Conservation (phyloP, 2,888 invertebrate genomes). For the Panopea generosa region DNA sequence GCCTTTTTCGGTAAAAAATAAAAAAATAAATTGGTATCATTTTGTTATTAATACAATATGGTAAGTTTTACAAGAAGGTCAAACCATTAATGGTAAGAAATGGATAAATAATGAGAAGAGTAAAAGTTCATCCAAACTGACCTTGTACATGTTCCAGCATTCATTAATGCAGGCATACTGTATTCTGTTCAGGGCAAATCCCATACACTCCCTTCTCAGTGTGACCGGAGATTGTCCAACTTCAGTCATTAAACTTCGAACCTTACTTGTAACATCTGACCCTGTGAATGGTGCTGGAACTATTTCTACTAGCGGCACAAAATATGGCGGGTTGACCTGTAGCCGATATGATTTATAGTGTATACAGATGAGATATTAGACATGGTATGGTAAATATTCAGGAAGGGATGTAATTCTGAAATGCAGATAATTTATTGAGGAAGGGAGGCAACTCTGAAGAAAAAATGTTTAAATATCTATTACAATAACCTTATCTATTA, state of each 20-base stretch:
- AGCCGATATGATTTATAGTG: constrained; percentile 3
- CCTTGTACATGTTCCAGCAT: constrained; percentile 93
- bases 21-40: too few relatives aligned
- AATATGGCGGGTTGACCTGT: constrained; percentile 97
- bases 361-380: not conserved
- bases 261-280: constrained; percentile 90
- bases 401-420: too few relatives aligned
- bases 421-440: too few relatives aligned
- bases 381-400: too few relatives aligned
- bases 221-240: constrained; percentile 97
- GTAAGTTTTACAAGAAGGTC: too few relatives aligned
- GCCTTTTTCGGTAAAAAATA: too few relatives aligned
- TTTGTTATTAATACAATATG: too few relatives aligned
- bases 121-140: constrained; percentile 55
- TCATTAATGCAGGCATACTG: constrained; percentile 98
- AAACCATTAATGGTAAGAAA: too few relatives aligned
- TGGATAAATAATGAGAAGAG: too few relatives aligned
- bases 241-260: constrained; percentile 92
- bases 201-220: constrained; percentile 93
- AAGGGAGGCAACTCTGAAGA: too few relatives aligned
- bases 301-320: constrained; percentile 96
- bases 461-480: too few relatives aligned
- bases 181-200: constrained; percentile 97
- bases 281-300: constrained; percentile 98
- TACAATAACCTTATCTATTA: too few relatives aligned